phyloP scores from a whole-genome alignment of 2,797 vertebrate genomes.

The Gallinago stenura region DNA sequence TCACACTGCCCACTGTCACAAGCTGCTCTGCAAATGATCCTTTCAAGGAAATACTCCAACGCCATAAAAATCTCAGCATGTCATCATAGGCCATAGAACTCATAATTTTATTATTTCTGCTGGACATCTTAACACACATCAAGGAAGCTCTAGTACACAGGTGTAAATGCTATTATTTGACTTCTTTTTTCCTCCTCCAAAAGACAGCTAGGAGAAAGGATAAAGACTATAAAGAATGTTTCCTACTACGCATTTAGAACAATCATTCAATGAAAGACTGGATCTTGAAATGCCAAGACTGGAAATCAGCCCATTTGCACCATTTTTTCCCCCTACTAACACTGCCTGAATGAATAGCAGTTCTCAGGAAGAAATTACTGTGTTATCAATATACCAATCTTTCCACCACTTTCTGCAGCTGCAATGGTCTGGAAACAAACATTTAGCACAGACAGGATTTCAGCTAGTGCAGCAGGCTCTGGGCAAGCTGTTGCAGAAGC shows the following conservation, averaged over 20 bases:
- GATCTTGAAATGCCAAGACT: slow-evolving; percentile 42
- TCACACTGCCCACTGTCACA: background rate
- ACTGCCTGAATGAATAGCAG: slow-evolving; percentile 49
- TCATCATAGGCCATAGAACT: background rate
- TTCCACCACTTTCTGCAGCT: slow-evolving; percentile 56
- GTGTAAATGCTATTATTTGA: background rate
- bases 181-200: background rate
- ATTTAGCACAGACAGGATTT: background rate
- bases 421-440: slow-evolving; percentile 54
- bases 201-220: background rate
- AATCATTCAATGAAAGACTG: slow-evolving; percentile 38
- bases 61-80: background rate
- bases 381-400: slow-evolving; percentile 63
- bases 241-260: background rate
- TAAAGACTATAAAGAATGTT: background rate
- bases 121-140: background rate
- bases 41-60: background rate
- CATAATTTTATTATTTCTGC: background rate
- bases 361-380: slow-evolving; percentile 66
- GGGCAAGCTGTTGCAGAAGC: background rate
- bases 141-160: background rate
- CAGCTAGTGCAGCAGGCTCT: slow-evolving; percentile 12
- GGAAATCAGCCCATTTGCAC: slow-evolving; percentile 23
- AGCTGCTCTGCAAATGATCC: background rate
- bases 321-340: background rate